Conservation (phyloP, 1,140 invertebrate genomes). For the Drosophila ercepeae region DNA sequence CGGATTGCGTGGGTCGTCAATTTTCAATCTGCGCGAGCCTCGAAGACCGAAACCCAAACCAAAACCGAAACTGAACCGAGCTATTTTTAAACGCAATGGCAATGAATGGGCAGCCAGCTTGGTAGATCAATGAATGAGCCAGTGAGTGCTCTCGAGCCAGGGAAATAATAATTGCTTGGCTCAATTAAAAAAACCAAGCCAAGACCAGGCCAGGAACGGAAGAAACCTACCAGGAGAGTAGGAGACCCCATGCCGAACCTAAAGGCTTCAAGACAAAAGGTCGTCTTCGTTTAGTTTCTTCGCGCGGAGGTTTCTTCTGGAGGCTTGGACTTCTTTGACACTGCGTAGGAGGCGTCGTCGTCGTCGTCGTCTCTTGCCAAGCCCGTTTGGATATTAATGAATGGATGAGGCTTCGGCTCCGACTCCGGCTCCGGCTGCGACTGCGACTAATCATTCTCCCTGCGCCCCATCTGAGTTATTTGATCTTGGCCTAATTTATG, state of each 20-base stretch:
- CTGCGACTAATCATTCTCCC: conserved; percentile 63
- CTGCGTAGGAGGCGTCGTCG: conserved; percentile 59
- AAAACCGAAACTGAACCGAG: conserved; percentile 4
- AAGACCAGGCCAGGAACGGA: conserved; percentile 6
- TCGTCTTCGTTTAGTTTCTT: conserved; percentile 6
- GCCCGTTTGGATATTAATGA: conserved; percentile 65
- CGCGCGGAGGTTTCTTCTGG: not conserved
- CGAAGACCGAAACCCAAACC: not conserved
- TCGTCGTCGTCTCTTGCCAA: conserved; percentile 57
- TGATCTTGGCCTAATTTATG: conserved; percentile 68
- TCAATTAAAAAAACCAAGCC: conserved; percentile 64
- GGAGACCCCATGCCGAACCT: conserved; percentile 42
- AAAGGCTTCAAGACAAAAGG: conserved; percentile 37
- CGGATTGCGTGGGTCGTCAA: conserved; percentile 58
- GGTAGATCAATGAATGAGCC: conserved; percentile 32
- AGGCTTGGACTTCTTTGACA: conserved; percentile 42
- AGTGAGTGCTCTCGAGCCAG: conserved; percentile 30
- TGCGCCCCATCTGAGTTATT: conserved; percentile 35
- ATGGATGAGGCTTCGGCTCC: conserved; percentile 43
- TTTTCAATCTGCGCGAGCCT: conserved; percentile 59
- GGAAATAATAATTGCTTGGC: conserved; percentile 78
- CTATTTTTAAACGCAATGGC: conserved; percentile 72
- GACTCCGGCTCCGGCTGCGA: conserved; percentile 16
- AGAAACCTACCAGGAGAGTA: conserved; percentile 1
- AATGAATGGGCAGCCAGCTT: conserved; percentile 32